Base-by-base conservation (phyloP, 2,888 invertebrate species). In the Petrolisthes manimaculis region DNA sequence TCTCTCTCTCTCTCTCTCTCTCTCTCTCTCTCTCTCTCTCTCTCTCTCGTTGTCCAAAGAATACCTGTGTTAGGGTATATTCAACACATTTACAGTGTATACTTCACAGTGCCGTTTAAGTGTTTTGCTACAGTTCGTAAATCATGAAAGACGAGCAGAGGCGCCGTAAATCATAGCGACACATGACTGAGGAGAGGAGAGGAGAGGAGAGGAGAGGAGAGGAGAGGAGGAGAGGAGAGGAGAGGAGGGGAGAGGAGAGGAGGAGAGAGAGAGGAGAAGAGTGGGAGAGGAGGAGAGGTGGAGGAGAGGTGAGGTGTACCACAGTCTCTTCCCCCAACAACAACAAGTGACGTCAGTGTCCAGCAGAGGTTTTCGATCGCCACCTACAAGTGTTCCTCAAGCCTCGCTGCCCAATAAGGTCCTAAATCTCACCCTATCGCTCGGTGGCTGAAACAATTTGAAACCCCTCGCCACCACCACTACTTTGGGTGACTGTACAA, bases 91-190 rank as follows among this genome's bases (percentile, higher is more conserved):
- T 71, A 71, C 71, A 18, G 71, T 71, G 71, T n/a, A 71, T 6
- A 8, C 12, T 71, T n/a, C 71, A 71, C 9, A 71, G 71, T 71
- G 71, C 71, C 71, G 71, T 71, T 71, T 71, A 71, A 71, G 71
- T 71, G 71, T 71, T 71, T 71, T 71, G 71, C n/a, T 71, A 71
- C 71, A 71, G 71, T 71, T 71, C 71, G 71, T 71, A 71, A 71
- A 71, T 71, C 71, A 71, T 12, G 71, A 71, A 18, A 71, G 71
- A 71, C 71, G 71, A 71, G 71, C 71, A 71, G 71, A 71, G 71
- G 12, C 71, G 71, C 71, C 9, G n/a, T 71, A 71, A 71, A 71
- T 71, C 71, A 71, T 5, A n/a, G 71, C 71, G 71, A 71, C 71
- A 71, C 71, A 71, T 61, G 14, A 14, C 61, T 9, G 61, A 61